Conservation (phyloP, 2,797 vertebrate genomes). For the Apogon talboti region DNA sequence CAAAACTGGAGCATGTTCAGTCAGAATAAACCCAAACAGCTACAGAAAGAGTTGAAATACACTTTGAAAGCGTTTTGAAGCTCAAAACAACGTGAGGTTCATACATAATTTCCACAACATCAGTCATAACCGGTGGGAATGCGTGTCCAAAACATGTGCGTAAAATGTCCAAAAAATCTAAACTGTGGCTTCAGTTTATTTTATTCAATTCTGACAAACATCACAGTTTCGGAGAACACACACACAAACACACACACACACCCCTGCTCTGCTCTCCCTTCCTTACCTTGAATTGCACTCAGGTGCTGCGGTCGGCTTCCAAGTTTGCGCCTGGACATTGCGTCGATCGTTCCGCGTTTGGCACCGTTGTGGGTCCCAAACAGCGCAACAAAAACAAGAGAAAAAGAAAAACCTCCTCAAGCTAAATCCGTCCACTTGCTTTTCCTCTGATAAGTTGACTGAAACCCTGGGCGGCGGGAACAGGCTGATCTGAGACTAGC, state of each 20-base stretch:
- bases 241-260: too few relatives aligned
- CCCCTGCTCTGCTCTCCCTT: not conserved
- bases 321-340: slow-evolving; percentile 89
- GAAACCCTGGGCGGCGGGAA: slow-evolving; percentile 22
- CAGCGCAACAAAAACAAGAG: not conserved
- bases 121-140: slow-evolving; percentile 1
- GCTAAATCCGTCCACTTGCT: slow-evolving; percentile 35
- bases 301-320: slow-evolving; percentile 88
- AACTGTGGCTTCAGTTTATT: not conserved
- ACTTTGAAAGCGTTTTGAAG: not conserved
- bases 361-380: slow-evolving; percentile 47
- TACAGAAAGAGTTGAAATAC: not conserved
- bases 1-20: not conserved
- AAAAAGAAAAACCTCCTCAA: not conserved
- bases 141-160: slow-evolving; percentile 24
- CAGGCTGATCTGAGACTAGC: slow-evolving; percentile 37
- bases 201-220: not conserved
- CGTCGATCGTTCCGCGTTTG: slow-evolving; percentile 52
- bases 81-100: not conserved
- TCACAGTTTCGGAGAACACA: not conserved
- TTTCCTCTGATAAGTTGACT: slow-evolving; percentile 36
- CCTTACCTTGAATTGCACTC: slow-evolving; percentile 85
- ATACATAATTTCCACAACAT: not conserved
- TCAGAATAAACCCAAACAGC: not conserved
- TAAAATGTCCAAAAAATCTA: not conserved